These are phyloP conservation scores for Xiphophorus couchianus DNA, from an alignment of 2,113 vertebrate genomes.

Conservation along the genomic window DNA sequence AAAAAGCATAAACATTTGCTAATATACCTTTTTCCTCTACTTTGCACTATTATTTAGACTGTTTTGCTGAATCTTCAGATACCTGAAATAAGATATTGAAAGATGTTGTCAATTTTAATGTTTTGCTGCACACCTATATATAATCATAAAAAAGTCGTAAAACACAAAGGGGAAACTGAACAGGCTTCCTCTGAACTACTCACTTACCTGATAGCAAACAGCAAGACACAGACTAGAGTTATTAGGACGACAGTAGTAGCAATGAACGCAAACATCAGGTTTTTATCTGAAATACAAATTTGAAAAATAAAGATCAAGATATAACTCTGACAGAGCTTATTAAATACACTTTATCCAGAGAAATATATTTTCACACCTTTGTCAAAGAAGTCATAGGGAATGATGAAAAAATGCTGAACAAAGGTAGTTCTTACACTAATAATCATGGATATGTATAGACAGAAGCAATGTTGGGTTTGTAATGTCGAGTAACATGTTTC, in stretches of 20 bases:
- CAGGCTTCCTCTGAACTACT: not conserved
- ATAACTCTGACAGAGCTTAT: too few species aligned
- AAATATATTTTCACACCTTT: not conserved
- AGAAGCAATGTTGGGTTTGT: too few species aligned
- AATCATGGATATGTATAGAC: too few species aligned
- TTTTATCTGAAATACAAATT: not conserved
- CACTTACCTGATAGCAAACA: slow-evolving; percentile 31
- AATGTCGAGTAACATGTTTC: too few species aligned
- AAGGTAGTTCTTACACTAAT: too few species aligned
- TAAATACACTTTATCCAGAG: too few species aligned
- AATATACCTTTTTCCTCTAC: not conserved
- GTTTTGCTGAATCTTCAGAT: not conserved
- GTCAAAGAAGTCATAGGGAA: not conserved
- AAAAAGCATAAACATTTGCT: slow-evolving; percentile 22
- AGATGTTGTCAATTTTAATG: not conserved
- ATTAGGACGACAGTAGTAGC: too few species aligned
- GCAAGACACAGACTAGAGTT: slow-evolving; percentile 24
- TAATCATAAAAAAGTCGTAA: not conserved
- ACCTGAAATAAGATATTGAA: slow-evolving; percentile 9
- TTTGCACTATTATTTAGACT: not conserved
- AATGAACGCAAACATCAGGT: slow-evolving; percentile 2
- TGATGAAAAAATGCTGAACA: too few species aligned
- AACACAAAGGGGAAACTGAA: not conserved
- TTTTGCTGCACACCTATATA: not conserved
- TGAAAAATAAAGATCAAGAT: not conserved